phyloP scores from a whole-genome alignment of 2,888 invertebrate genomes.

The Andrena chrysosceles region DNA sequence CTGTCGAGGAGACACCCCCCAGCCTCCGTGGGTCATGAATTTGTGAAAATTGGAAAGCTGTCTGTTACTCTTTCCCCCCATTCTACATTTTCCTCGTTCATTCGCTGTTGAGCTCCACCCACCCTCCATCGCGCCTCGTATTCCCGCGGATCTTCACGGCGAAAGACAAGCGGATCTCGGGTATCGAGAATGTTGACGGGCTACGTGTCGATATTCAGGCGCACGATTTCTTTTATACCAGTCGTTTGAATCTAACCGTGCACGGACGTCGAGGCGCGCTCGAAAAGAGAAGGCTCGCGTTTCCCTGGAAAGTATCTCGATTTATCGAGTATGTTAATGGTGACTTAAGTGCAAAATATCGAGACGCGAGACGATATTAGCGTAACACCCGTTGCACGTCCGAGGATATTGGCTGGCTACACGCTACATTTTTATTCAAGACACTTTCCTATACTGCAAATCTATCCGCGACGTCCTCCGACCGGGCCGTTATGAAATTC shows the following conservation, averaged over 20 bases:
- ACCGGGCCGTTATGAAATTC: slow-evolving; percentile 28
- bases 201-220: slow-evolving; percentile 45
- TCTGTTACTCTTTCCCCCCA: slow-evolving; percentile 57
- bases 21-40: slow-evolving; percentile 66
- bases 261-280: neutral
- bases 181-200: slow-evolving; percentile 53
- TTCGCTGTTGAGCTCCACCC: neutral
- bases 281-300: neutral
- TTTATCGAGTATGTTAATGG: neutral
- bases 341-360: neutral
- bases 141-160: slow-evolving; percentile 13
- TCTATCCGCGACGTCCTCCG: slow-evolving; percentile 16
- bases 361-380: no score
- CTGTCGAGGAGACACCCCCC: slow-evolving; percentile 38
- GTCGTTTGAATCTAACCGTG: slow-evolving; percentile 21
- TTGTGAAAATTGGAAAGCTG: slow-evolving; percentile 74
- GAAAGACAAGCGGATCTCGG: slow-evolving; percentile 50
- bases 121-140: neutral
- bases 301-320: neutral
- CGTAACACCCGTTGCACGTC: no score
- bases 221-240: slow-evolving; percentile 32
- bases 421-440: slow-evolving; percentile 2
- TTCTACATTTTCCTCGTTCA: slow-evolving; percentile 36
- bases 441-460: neutral
- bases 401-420: no score